Evolutionary conservation across 2,888 invertebrate genomes (phyloP), one percentile per base, ranked within the genome.

Genomic region (Metalampra italica): DNA sequence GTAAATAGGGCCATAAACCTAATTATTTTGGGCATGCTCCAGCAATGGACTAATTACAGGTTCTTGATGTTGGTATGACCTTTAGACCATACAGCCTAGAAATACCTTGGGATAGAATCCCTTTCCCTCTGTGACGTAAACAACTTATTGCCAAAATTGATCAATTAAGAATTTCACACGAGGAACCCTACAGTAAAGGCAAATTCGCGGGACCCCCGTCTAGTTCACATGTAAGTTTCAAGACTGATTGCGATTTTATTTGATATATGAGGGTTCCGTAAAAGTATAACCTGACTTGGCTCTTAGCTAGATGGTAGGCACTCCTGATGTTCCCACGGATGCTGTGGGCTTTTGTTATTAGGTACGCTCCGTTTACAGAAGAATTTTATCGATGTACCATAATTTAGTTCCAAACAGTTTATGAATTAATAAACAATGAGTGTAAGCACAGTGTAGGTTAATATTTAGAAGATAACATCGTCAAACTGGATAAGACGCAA

Each of bases 311-410:
- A 71, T 81, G 80, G 82, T 82, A 80, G 81, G 74, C 71, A 54
- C 55, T 52, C 54, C 62, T 60, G 72, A 81, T 81, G 81, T 85
- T 87, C 86, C 81, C 87, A 87, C 85, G 82, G 75, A 68, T 72
- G 59, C 68, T 57, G 63, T 60, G 36, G 66, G 61, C 60, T 70
- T 71, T 79, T 79, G 75, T 75, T 68, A 45, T 55, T 77, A 83
- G 80, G 64, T 71, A 65, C 66, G 83, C 47, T 52, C 56, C 53
- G 53, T 55, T 56, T 53, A 56, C 52, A 46, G 50, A 55, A 55
- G 53, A 55, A 66, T 62, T 64, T 66, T 69, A 73, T 81, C 80
- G 78, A 81, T 78, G 67, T 52, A 53, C 50, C 45, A 47, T 47
- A 43, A 50, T 43, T 45, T 40, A 47, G 15, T 29, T 41, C 46